A percentile compares a stretch with the other conserved stretches of the same genome.
These are phyloP conservation scores for Scaptomyza hsui DNA, from an alignment of 1,140 invertebrate species.

Conservation along the genomic window DNA sequence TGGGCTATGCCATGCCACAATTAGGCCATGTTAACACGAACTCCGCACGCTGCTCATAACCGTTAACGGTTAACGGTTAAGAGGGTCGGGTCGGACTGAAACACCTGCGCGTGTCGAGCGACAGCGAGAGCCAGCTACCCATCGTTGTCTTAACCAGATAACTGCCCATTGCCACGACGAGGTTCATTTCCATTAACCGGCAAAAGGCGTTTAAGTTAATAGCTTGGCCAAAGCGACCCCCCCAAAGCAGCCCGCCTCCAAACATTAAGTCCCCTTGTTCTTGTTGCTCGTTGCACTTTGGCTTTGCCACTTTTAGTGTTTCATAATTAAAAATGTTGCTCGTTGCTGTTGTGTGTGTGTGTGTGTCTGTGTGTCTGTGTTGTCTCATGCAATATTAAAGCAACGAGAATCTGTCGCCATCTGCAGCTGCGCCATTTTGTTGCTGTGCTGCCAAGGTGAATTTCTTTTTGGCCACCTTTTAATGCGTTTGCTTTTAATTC, in stretches of 20 bases:
- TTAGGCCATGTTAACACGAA: conserved; percentile 71
- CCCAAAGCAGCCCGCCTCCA: not conserved
- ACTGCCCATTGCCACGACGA: conserved; percentile 68
- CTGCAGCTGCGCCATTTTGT: conserved; percentile 74
- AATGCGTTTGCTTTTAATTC: conserved; percentile 82
- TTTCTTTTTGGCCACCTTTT: conserved; percentile 80
- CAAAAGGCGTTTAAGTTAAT: conserved; percentile 84
- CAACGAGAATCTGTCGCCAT: conserved; percentile 54
- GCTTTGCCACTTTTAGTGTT: conserved; percentile 84
- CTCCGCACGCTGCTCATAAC: conserved; percentile 27
- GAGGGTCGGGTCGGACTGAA: conserved; percentile 40
- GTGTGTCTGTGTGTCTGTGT: conserved; percentile 18
- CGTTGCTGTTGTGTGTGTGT: conserved; percentile 32
- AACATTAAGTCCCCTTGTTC: not conserved
- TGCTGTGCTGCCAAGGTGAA: conserved; percentile 70
- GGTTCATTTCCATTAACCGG: conserved; percentile 82
- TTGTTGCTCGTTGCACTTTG: conserved; percentile 75
- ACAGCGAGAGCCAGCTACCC: conserved; percentile 8
- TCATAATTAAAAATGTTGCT: conserved; percentile 84
- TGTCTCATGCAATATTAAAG: conserved; percentile 79
- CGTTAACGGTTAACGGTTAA: conserved; percentile 46
- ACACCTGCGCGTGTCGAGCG: conserved; percentile 47
- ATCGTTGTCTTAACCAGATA: conserved; percentile 73
- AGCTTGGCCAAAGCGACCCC: conserved; percentile 66
- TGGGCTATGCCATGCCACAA: conserved; percentile 39